Conservation (phyloP, 2,113 vertebrate genomes). For the Ammodytes dubius region DNA sequence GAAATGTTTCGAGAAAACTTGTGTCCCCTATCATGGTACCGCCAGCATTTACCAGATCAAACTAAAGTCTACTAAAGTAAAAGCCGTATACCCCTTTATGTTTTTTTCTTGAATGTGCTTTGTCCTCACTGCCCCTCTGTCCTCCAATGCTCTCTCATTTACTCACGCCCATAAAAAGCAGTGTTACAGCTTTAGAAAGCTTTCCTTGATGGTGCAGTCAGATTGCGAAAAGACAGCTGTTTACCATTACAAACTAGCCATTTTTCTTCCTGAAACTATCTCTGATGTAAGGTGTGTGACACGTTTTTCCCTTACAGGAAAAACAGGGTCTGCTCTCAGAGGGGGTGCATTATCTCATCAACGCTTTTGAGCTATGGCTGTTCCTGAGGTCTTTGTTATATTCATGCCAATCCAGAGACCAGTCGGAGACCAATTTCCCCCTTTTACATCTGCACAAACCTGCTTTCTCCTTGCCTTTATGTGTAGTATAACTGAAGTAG, state of each 20-base stretch:
- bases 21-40: no score
- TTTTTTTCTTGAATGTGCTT: background rate
- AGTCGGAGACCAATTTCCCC: conserved; percentile 38
- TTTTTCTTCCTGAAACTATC: conserved; percentile 81
- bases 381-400: conserved; percentile 63
- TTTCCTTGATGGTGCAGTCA: conserved; percentile 50
- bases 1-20: no score
- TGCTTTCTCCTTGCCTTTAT: conserved; percentile 24
- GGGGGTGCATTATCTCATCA: conserved; percentile 80
- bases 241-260: conserved; percentile 83
- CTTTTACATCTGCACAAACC: conserved; percentile 6
- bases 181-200: conserved; percentile 30
- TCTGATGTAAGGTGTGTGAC: conserved; percentile 84
- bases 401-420: conserved; percentile 16
- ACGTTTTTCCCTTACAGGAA: conserved; percentile 83
- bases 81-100: background rate
- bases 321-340: conserved; percentile 71
- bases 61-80: background rate
- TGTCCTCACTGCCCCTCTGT: conserved; percentile 4
- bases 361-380: conserved; percentile 55
- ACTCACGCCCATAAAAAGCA: conserved; percentile 43
- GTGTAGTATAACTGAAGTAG: conserved; percentile 38
- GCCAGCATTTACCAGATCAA: no score
- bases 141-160: conserved; percentile 35
- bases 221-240: conserved; percentile 76